These are phyloP conservation scores for Lepidurus packardi DNA, from an alignment of 1,140 invertebrate species.

Conservation along the genomic window DNA sequence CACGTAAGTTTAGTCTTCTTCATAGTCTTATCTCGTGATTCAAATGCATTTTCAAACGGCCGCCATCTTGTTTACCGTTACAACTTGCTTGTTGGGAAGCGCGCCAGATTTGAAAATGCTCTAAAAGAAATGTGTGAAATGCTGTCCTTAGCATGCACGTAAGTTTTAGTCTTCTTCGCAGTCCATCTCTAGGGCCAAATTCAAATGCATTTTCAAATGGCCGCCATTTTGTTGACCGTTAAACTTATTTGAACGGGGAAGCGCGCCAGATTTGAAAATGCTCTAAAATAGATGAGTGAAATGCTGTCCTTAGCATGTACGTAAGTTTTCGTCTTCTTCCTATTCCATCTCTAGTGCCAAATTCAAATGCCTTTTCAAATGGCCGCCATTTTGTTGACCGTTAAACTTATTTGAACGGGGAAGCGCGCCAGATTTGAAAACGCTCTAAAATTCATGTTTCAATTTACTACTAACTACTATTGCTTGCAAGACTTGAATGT, in stretches of 20 bases:
- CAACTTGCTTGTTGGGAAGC: neutral
- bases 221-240: neutral
- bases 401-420: neutral
- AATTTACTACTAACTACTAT: no score
- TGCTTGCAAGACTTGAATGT: no score
- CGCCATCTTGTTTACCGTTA: neutral
- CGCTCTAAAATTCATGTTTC: no score
- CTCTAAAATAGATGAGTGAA: no score
- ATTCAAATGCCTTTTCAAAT: neutral
- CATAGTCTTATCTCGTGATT: neutral
- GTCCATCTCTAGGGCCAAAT: neutral
- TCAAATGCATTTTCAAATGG: neutral
- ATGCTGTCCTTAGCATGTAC: no score
- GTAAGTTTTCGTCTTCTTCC: conserved; percentile 29
- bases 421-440: no score
- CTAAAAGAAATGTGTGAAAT: no score
- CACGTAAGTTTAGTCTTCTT: conserved; percentile 29
- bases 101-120: no score
- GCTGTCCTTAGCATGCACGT: no score
- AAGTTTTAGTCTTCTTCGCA: conserved; percentile 22
- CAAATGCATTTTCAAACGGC: no score
- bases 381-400: neutral
- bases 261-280: no score
- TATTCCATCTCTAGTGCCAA: neutral
- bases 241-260: neutral